phyloP scores from a whole-genome alignment of 2,113 vertebrate species.

The Fregata magnificens region DNA sequence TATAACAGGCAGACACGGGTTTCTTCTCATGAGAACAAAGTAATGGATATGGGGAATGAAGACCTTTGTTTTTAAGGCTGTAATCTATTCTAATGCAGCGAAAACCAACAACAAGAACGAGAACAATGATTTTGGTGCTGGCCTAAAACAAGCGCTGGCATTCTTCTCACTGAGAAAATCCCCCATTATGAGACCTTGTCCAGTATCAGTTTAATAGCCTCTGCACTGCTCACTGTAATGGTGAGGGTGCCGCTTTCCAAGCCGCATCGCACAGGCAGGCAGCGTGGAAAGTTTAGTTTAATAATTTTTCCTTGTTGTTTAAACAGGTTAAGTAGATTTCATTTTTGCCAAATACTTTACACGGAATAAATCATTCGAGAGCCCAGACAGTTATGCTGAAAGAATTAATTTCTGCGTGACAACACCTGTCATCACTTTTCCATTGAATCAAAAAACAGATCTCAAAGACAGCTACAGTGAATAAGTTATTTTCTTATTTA shows the following conservation, averaged over 20 bases:
- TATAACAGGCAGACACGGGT: constrained; percentile 1
- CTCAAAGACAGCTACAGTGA: constrained; percentile 8
- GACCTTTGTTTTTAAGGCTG: constrained; percentile 25
- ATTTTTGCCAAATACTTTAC: constrained; percentile 61
- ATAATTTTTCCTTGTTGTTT: constrained; percentile 41
- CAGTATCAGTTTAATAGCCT: constrained; percentile 6
- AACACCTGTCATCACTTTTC: constrained; percentile 51
- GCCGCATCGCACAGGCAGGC: neutral
- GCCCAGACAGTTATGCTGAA: constrained; percentile 38
- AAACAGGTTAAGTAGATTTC: constrained; percentile 49
- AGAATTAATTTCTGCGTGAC: constrained; percentile 56
- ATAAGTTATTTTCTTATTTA: constrained; percentile 14
- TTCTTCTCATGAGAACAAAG: constrained; percentile 60
- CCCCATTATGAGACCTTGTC: neutral
- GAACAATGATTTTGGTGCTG: neutral
- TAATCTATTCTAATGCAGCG: neutral
- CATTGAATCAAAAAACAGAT: constrained; percentile 33
- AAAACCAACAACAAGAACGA: neutral
- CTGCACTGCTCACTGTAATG: neutral
- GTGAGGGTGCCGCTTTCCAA: neutral
- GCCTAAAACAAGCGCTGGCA: neutral
- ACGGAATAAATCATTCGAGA: constrained; percentile 34
- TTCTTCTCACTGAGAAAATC: constrained; percentile 7
- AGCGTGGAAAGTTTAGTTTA: neutral
- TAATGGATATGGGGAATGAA: neutral